Evolutionary conservation across 1,140 invertebrate species (phyloP).

Genomic region (Sitophilus oryzae): DNA sequence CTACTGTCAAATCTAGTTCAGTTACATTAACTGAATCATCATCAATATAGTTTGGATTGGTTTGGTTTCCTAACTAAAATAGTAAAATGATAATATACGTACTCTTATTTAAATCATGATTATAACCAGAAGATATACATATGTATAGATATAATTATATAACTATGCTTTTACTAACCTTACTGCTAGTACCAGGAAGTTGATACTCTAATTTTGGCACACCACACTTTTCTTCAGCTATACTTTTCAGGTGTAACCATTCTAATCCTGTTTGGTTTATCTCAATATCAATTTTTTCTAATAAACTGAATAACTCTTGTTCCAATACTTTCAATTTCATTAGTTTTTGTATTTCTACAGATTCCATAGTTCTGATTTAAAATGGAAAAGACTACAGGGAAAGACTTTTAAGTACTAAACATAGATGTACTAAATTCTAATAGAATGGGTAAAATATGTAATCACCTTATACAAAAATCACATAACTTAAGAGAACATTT

Average conservation of each 20-base stretch:
- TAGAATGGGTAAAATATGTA: no score
- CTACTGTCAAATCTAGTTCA: slow-evolving; percentile 2
- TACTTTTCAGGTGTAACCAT: slow-evolving; percentile 23
- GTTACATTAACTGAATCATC: slow-evolving; percentile 3
- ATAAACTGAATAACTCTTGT: slow-evolving; percentile 11
- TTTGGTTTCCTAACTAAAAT: not conserved
- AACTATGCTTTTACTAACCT: no score
- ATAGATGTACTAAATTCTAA: no score
- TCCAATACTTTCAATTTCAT: slow-evolving; percentile 18
- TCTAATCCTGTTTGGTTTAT: slow-evolving; percentile 24
- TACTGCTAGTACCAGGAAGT: no score
- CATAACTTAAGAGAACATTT: no score
- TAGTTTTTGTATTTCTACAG: slow-evolving; percentile 8
- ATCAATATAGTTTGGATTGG: no score
- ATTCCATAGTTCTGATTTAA: slow-evolving; percentile 12
- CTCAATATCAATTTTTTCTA: slow-evolving; percentile 23
- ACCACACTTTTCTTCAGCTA: not conserved
- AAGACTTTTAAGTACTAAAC: no score
- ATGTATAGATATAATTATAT: no score
- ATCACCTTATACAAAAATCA: no score
- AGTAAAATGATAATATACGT: not conserved
- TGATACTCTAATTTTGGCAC: no score
- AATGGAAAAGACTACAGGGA: no score
- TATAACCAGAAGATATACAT: no score
- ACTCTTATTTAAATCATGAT: not conserved